Base-by-base conservation (phyloP, 2,888 invertebrate species). In the Conistra vaccinii region DNA sequence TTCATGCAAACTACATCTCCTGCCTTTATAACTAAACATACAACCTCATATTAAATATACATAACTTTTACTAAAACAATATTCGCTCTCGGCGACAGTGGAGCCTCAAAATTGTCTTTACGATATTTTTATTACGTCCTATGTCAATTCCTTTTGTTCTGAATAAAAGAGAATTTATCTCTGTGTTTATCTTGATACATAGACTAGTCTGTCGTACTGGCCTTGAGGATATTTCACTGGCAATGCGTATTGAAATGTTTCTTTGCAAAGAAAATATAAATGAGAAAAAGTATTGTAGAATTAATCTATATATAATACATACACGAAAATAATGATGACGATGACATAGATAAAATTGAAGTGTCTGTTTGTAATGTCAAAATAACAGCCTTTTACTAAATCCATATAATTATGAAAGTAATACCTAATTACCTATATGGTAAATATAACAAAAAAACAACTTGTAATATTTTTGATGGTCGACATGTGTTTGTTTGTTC, bases 61-160 rank as follows among this genome's bases (percentile, higher is more conserved):
- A 69, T 12, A 62, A 62, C 14, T 26, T 53, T 68, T 10, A 53
- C 42, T 71, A 74, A 81, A 85, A 78, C 61, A 75, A 83, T 81
- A 62, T 53, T 51, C 65, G 14, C 26, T 60, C 67, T n/a, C 65
- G 51, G 17, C 61, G 20, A 29, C 70, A 45, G 3, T 48, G 32
- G 23, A 26, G 68, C 58, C 76, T 74, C 57, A 66, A 82, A 84
- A 83, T 73, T 82, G 82, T 85, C 72, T 91, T 90, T 90, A 89
- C 85, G 89, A 90, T 90, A 89, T 88, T 91, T 91, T 92, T 91
- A 91, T 81, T 81, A 69, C 78, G 62, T 68, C 67, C 55, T 89
- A 86, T 80, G 84, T 86, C 86, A 83, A 83, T 83, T 81, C 9
- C 42, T 61, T 85, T 76, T 81, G 81, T 70, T 60, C 69, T 70